phyloP scores from a whole-genome alignment of 2,113 vertebrate genomes.

The Brienomyrus brachyistius region DNA sequence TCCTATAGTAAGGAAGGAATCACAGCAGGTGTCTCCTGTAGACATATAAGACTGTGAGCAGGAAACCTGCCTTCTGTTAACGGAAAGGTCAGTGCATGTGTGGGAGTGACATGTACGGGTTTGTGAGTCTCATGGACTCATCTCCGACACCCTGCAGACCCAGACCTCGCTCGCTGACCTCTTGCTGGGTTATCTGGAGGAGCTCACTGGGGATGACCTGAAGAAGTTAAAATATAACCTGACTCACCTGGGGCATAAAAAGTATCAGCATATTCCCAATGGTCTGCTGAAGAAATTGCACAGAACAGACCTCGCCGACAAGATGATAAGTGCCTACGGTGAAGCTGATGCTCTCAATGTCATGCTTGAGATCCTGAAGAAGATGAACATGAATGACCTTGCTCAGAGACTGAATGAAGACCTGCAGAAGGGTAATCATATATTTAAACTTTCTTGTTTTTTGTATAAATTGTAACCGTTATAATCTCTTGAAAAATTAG shows the following conservation, averaged over 20 bases:
- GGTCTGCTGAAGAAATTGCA: background rate
- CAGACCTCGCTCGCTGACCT: background rate
- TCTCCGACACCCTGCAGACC: background rate
- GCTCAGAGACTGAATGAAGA: constrained; percentile 11
- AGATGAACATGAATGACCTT: background rate
- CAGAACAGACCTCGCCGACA: rapidly evolving
- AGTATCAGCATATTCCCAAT: too few species aligned
- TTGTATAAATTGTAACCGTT: too few species aligned
- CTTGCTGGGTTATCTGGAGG: constrained; percentile 22
- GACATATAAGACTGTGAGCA: too few species aligned
- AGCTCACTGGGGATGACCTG: rapidly evolving
- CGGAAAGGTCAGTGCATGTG: too few species aligned
- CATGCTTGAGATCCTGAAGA: constrained; percentile 18
- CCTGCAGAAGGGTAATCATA: background rate
- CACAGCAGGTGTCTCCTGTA: too few species aligned
- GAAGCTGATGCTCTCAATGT: background rate
- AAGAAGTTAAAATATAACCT: constrained; percentile 22
- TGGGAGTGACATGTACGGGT: too few species aligned
- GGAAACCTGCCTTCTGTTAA: too few species aligned
- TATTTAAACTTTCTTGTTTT: too few species aligned
- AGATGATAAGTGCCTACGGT: background rate
- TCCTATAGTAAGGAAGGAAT: too few species aligned
- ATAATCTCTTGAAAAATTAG: too few species aligned
- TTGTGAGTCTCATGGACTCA: too few species aligned
- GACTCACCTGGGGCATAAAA: rapidly evolving